Evolutionary conservation across 2,888 invertebrate genomes (phyloP).

Genomic region (Apotomis capreana): DNA sequence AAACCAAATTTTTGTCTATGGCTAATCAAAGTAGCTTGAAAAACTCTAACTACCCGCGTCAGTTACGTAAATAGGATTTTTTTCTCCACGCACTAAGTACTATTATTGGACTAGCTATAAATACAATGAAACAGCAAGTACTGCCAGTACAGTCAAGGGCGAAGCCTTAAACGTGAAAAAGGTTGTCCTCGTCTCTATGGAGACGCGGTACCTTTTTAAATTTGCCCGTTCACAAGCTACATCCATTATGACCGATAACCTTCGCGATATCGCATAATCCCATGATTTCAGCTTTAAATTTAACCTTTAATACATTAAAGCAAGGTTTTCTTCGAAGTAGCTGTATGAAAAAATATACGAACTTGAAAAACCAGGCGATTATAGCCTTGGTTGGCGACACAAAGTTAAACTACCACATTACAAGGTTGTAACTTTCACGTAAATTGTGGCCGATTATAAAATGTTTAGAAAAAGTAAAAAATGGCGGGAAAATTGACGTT

Average conservation of each 20-base stretch:
- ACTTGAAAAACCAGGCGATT: constrained; percentile 20
- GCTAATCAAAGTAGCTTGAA: neutral
- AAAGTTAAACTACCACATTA: constrained; percentile 33
- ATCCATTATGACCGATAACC: neutral
- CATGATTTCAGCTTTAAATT: neutral
- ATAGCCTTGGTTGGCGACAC: constrained; percentile 39
- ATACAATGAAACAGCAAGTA: constrained; percentile 3
- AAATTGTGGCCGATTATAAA: constrained; percentile 36
- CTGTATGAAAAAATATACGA: constrained; percentile 5
- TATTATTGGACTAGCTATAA: constrained; percentile 26
- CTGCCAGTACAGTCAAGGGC: constrained; percentile 5
- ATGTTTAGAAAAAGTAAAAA: constrained; percentile 38
- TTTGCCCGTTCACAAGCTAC: constrained; percentile 3
- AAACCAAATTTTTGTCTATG: neutral
- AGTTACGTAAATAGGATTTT: constrained; percentile 15
- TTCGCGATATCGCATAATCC: neutral
- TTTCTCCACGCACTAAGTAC: constrained; percentile 8
- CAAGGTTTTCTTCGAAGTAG: neutral
- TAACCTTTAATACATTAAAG: neutral
- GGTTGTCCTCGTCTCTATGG: constrained; percentile 5
- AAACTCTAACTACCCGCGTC: neutral
- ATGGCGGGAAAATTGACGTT: constrained; percentile 22
- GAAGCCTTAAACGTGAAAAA: constrained; percentile 22
- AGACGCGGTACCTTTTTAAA: constrained; percentile 12
- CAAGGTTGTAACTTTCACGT: constrained; percentile 40